A percentile compares a stretch with the other conserved stretches of the same genome.
Conservation (phyloP, 2,888 invertebrate genomes). For the Lasioglossum villosulum region DNA sequence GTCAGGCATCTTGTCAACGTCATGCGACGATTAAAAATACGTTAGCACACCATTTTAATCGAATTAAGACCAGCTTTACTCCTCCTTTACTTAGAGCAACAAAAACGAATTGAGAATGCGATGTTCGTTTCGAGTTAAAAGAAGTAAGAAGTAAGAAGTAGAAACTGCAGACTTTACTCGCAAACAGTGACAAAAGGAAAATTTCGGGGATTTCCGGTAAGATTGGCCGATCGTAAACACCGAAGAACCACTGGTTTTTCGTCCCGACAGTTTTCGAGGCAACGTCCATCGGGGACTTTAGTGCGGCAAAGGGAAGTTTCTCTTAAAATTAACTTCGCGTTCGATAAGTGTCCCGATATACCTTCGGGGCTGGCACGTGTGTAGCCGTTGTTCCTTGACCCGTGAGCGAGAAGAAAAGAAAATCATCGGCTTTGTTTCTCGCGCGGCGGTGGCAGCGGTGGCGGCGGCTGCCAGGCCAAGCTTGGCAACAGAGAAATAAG, state of each 20-base stretch:
- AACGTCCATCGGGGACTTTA: neutral
- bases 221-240: neutral
- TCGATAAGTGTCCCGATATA: neutral
- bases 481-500: neutral
- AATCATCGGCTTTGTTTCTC: neutral
- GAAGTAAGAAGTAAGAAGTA: no score
- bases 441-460: neutral
- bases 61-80: no score
- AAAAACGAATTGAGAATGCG: neutral
- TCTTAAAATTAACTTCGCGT: neutral
- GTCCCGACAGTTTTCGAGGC: neutral
- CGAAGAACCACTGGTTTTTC: neutral
- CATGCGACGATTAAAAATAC: neutral
- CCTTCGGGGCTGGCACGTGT: neutral
- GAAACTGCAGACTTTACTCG: neutral
- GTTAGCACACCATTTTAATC: no score
- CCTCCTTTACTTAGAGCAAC: neutral
- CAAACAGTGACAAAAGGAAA: neutral
- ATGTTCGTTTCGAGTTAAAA: neutral
- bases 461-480: neutral
- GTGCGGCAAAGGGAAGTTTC: neutral
- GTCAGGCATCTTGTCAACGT: neutral
- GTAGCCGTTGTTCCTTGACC: slow-evolving; percentile 6
- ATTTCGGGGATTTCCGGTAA: neutral
- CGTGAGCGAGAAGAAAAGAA: neutral